Base-by-base conservation (phyloP, 2,113 vertebrate species). In the Pongo pygmaeus region DNA sequence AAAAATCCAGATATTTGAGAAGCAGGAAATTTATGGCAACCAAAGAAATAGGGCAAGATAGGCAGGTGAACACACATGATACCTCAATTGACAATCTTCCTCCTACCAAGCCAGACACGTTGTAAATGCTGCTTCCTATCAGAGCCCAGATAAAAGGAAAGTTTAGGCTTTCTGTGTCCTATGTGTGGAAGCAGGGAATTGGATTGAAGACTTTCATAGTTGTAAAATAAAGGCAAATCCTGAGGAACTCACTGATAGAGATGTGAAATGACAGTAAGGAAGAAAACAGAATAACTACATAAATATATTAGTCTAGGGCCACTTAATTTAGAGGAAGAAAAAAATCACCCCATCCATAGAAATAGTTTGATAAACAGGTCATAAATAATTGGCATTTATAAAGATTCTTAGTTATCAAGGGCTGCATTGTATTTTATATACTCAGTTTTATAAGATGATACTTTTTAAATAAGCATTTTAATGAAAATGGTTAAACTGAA, bases 381-480 rank as follows among this genome's bases (percentile, higher is more conserved):
- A 55, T 78, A 79, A 78, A 78, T n/a, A 93, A 75, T 59, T 77
- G 32, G 2, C 22, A 10, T 89, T 84, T 22, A 27, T 46, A 57
- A 57, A 74, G 59, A 48, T 48, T 81, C 52, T 93, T 89, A 79
- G 18, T 92, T 67, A 57, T 80, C 43, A 97, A 93, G 59, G 46
- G 23, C 79, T 95, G 74, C 8, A 55, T 48, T 93, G 23, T 74
- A 30, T 89, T 84, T 38, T 85, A 22, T n/a, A 23, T 69, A 79
- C 55, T 83, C 48, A 43, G 8, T 88, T 96, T 88, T 80, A 50
- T 83, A 72, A 84, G 40, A 32, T 59, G 38, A 81, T 55, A 80
- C 25, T 67, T 93, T 96, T 93, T 95, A 74, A 81, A 95, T 9
- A 84, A 72, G 87, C 11, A 30, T 96, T 91, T 78, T 75, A 91